A percentile compares a stretch with the other conserved stretches of the same genome.
phyloP scores from a whole-genome alignment of 2,113 vertebrate genomes.

The Oplegnathus fasciatus region DNA sequence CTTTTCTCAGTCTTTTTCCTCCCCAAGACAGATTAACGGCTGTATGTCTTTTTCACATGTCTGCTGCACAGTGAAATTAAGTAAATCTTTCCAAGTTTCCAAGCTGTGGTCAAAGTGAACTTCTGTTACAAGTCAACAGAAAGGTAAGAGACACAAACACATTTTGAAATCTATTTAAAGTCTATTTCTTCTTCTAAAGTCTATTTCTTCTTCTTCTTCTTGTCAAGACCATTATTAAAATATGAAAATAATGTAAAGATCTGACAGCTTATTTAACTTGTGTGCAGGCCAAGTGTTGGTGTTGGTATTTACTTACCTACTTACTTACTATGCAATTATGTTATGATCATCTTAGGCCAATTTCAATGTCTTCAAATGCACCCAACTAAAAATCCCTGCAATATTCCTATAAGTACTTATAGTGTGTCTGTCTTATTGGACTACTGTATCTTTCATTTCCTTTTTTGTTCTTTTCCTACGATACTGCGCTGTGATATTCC shows the following conservation, averaged over 20 bases:
- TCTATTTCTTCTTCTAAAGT: not conserved
- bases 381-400: not conserved
- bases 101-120: constrained; percentile 41
- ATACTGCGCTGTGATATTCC: not conserved
- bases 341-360: not conserved
- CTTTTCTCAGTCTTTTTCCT: not conserved
- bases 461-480: not conserved
- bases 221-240: not conserved
- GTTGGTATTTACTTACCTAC: not conserved
- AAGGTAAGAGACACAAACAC: constrained; percentile 61
- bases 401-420: not conserved
- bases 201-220: not conserved
- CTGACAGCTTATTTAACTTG: not conserved
- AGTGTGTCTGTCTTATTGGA: not conserved
- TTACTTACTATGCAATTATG: not conserved
- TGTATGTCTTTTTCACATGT: constrained; percentile 36
- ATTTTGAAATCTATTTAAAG: not conserved
- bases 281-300: not conserved
- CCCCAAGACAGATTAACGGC: not conserved
- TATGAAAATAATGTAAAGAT: not conserved
- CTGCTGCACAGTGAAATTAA: constrained; percentile 40
- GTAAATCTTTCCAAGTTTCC: constrained; percentile 1
- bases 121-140: constrained; percentile 25
- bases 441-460: not conserved
- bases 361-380: not conserved